Evolutionary conservation across 1,140 invertebrate species (phyloP), one percentile per base, ranked within the genome.

Genomic region (Pristionchus pacificus): DNA sequence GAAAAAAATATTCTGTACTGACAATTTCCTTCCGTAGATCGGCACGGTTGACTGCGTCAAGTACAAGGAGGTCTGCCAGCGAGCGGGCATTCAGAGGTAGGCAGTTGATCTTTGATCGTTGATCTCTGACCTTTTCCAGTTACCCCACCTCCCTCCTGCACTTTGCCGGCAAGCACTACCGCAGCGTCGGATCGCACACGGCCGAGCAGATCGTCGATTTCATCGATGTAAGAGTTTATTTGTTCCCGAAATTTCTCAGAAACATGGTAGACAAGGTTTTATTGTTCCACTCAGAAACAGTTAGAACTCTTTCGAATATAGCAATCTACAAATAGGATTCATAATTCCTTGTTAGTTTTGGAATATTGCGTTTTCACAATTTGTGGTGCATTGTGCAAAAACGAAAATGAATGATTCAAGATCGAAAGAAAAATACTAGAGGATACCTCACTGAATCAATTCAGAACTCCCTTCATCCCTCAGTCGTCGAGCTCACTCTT

Each of bases 71-170:
- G 77, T 88, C 1, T 88, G 87, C 79, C 77, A 77, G n/a, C 49
- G 78, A 60, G 80, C 81, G 62, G 75, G 73, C 60, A 65, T 84
- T 25, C 71, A 61, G 27, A 81, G 77, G 78, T 79, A 60, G 2
- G 15, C 29, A 6, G 2, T n/a, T 25, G 3, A 13, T 31, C 19
- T 10, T 59, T 10, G 15, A 0, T 68, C 19, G 10, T 31, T 68
- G 49, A 68, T 28, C 15, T 15, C 0, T 13, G 10, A 10, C 89
- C 61, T 88, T 91, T 61, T 83, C 86, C 32, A 89, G 89, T 3
- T 92, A 91, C 85, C 91, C 91, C 1, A 91, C 90, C 0, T 88
- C 89, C 10, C 88, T 90, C 68, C 84, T 91, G 1, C 90, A 90
- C 77, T 73, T 74, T 78, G 85, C 87, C 2, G 71, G 71, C 29